phyloP scores from a whole-genome alignment of 1,140 invertebrate genomes.

The Drosophila athabasca region DNA sequence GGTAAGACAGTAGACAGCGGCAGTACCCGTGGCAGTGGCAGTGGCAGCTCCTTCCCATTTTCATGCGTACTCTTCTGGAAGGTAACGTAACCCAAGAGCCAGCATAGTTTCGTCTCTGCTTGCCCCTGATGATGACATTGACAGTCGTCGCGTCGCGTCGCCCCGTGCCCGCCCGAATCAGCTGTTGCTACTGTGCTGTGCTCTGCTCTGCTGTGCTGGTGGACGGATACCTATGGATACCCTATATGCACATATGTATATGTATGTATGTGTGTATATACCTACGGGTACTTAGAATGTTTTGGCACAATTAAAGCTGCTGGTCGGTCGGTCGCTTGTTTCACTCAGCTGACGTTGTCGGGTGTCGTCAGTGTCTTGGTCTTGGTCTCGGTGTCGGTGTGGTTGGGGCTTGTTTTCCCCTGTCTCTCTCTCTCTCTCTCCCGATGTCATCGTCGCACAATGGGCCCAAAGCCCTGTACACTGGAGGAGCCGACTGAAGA shows the following conservation, averaged over 20 bases:
- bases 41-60: conserved; percentile 17
- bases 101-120: conserved; percentile 69
- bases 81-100: conserved; percentile 61
- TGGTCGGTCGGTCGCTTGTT: conserved; percentile 53
- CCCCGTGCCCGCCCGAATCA: not conserved
- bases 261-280: conserved; percentile 1
- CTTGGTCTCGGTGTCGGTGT: conserved; percentile 23
- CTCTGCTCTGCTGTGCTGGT: not conserved
- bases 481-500: too few species aligned
- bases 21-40: conserved; percentile 2
- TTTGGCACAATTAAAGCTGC: conserved; percentile 78
- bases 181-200: conserved; percentile 43
- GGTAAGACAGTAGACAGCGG: not conserved
- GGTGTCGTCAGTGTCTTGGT: conserved; percentile 41
- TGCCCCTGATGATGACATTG: conserved; percentile 54
- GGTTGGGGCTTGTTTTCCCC: not conserved
- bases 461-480: too few species aligned
- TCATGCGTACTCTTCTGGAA: not conserved
- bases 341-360: conserved; percentile 65
- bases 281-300: conserved; percentile 73
- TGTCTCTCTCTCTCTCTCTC: too few species aligned
- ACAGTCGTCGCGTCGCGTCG: conserved; percentile 18
- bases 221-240: conserved; percentile 1
- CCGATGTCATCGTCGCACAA: too few species aligned
- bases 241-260: too few species aligned